Base-by-base conservation (phyloP, 2,888 invertebrate genomes). In the Ophion costatus region DNA sequence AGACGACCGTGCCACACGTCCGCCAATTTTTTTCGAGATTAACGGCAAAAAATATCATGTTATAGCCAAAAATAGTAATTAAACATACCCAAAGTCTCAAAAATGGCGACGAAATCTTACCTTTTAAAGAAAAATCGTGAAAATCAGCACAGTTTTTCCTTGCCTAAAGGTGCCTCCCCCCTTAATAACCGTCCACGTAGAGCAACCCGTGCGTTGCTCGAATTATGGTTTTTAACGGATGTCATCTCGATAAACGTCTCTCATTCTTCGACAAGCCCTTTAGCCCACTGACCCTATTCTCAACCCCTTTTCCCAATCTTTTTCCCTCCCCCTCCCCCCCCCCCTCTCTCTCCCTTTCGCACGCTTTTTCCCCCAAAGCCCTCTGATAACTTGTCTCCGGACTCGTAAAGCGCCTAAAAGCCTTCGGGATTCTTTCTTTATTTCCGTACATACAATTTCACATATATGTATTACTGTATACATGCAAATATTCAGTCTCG, bases 221-320 rank as follows among this genome's bases (percentile, higher is more conserved):
- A 93, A 93, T 93, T 93, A 93, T 93, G 92, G 92, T 93, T 91
- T 92, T 92, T 51, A 93, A 93, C 92, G 92, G 92, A 93, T 91
- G 90, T 91, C 89, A 89, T 90, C 87, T 88, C 89, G 90, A 70
- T 51, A 56, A 91, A 92, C 38, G 38, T 92, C 20, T 63, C 61
- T 61, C 74, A 59, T 38, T 29, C 51, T 91, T 89, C 81, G 78
- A 88, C 73, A 78, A 42, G 57, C 86, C 78, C 83, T 64, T 77
- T 24, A 75, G 29, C 85, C 86, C 69, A 88, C 88, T 73, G 79
- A 76, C 69, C 74, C 75, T 63, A 76, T 63, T 24, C 64, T 80
- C 80, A 74, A 78, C 78, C 38, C 38, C 17, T 73, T 80, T 81
- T 78, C 29, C 17, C 14, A 51, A 45, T 45, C 29, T 51, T 91